Evolutionary conservation across 2,797 vertebrate species (phyloP), one percentile per base, ranked within the genome.

Genomic region (Eutrigla gurnardus): DNA sequence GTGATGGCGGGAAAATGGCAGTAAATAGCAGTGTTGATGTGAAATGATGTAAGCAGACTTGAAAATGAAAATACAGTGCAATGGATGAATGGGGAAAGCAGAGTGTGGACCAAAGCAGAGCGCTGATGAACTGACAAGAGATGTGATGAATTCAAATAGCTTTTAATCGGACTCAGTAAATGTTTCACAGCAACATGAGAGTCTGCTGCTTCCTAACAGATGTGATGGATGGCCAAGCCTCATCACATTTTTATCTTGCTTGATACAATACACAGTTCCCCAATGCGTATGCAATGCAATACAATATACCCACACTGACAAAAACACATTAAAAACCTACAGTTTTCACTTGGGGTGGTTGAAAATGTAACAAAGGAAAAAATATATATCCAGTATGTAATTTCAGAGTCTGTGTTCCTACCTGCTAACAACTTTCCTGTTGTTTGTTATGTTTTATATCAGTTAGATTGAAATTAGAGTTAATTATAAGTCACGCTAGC

Each of bases 1-100:
- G 81, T 83, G 80, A 88, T 82, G 84, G 67, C 66, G 70, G 25
- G 82, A 75, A 81, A 82, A 84, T 77, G 53, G 68, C 69, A 50
- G 82, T 81, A 80, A 43, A 83, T 74, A 76, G 57, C 60, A 59
- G 68, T 53, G 76, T 40, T 45, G 50, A 54, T 52, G 57, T 45
- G 43, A 69, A 71, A 66, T 64, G 40, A 65, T 80, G 64, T 65
- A 45, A 62, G 37, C 50, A 54, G 64, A 76, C 62, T 15, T 55
- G 55, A 71, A 25, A 25, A 25, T 73, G 47, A 61, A 82, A 88
- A 65, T 39, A 9, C 6, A 43, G 52, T 50, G 58, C 50, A 42
- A 55, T 10, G 2, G 49, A 62, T 11, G n/a, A 65, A 62, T 12
- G 13, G 40, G 46, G 49, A 39, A n/a, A 25, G 25, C 25, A 25